A percentile compares a stretch with the other conserved stretches of the same genome.
Conservation (phyloP, 2,113 vertebrate species). For the Octodon degus region DNA sequence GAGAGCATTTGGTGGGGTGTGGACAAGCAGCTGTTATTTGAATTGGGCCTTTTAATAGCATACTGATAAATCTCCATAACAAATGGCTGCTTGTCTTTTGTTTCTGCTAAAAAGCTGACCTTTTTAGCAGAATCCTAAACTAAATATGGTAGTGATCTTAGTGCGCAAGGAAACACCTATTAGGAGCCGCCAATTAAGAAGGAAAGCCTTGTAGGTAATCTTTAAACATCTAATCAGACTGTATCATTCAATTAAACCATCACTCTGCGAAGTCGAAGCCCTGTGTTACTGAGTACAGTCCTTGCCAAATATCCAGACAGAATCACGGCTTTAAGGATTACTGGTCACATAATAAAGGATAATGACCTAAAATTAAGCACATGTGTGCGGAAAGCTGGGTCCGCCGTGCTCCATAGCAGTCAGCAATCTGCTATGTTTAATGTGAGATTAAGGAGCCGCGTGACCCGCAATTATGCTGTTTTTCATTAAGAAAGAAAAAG, state of each 20-base stretch:
- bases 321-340: constrained; percentile 87
- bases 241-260: constrained; percentile 83
- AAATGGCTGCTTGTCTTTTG: constrained; percentile 18
- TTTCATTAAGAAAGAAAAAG: constrained; percentile 86
- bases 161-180: constrained; percentile 38
- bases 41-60: constrained; percentile 57
- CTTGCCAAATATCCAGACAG: constrained; percentile 85
- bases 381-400: constrained; percentile 71
- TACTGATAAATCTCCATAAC: constrained; percentile 43
- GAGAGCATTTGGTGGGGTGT: neutral
- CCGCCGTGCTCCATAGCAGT: constrained; percentile 78
- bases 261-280: constrained; percentile 82
- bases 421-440: constrained; percentile 86
- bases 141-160: neutral
- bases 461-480: constrained; percentile 84
- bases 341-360: constrained; percentile 85
- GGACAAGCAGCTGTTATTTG: neutral
- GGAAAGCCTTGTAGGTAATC: constrained; percentile 72
- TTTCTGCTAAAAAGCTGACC: neutral
- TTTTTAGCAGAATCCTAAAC: constrained; percentile 20
- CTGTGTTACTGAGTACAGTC: constrained; percentile 84
- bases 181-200: constrained; percentile 55
- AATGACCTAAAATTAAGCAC: constrained; percentile 85
- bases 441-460: constrained; percentile 86
- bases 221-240: constrained; percentile 65